Evolutionary conservation across 2,113 vertebrate species (phyloP).

Genomic region (Perccottus glenii): DNA sequence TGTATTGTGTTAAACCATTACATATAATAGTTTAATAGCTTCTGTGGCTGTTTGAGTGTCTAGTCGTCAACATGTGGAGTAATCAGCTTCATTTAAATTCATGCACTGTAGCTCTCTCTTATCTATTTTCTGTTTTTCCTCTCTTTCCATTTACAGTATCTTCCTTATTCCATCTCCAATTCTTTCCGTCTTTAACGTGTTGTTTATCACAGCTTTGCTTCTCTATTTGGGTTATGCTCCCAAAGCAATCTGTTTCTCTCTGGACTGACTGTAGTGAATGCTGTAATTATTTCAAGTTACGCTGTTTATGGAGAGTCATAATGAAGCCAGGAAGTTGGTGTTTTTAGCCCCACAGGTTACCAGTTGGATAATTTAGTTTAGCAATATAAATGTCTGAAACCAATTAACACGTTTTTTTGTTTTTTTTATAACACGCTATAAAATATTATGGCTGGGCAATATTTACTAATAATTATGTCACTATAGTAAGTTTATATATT

Average conservation of each 20-base stretch:
- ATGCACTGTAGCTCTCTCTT: constrained; percentile 3
- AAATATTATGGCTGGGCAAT: too few relatives aligned
- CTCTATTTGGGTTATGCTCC: constrained; percentile 1
- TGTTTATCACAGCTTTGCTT: constrained; percentile 11
- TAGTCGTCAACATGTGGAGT: constrained; percentile 8
- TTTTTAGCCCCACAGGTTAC: too few relatives aligned
- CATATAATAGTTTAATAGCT: not conserved
- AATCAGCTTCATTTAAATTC: constrained; percentile 35
- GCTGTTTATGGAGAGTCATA: not conserved
- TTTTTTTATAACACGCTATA: too few relatives aligned
- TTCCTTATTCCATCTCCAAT: constrained; percentile 1
- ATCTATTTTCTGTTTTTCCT: constrained; percentile 12
- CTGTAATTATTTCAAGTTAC: not conserved
- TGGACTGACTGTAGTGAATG: not conserved
- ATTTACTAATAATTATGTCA: too few relatives aligned
- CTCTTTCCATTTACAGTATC: constrained; percentile 10
- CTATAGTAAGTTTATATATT: too few relatives aligned
- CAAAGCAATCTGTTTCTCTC: not conserved
- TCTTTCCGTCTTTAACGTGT: not conserved
- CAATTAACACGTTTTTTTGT: too few relatives aligned
- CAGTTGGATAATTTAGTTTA: too few relatives aligned
- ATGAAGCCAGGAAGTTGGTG: too few relatives aligned
- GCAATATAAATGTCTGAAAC: too few relatives aligned
- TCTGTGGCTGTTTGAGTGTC: constrained; percentile 6
- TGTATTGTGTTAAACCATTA: constrained; percentile 15